Conservation (phyloP, 2,113 vertebrate species). For the Azemiops feae region DNA sequence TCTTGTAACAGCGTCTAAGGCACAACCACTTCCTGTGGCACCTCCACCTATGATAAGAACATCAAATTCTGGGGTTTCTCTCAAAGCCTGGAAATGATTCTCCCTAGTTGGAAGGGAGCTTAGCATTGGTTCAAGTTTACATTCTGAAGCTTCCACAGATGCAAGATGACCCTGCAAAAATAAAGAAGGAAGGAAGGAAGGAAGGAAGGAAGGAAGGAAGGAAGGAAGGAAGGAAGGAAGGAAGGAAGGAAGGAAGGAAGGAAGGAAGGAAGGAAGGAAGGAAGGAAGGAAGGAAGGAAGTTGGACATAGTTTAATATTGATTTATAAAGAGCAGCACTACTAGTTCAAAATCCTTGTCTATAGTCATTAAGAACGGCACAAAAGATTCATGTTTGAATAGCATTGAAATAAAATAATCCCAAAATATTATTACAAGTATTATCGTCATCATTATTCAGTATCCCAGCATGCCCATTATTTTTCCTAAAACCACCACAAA, state of each 20-base stretch:
- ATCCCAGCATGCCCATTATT: neutral
- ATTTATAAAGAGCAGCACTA: neutral
- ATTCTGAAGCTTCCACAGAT: conserved; percentile 78
- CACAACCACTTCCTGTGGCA: conserved; percentile 92
- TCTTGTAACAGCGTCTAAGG: conserved; percentile 90
- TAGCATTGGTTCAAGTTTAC: conserved; percentile 56
- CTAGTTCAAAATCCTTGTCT: neutral
- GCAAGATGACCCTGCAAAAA: conserved; percentile 73
- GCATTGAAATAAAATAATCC: neutral
- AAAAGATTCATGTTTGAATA: neutral
- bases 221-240: too few species aligned
- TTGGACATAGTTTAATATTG: neutral
- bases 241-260: too few species aligned
- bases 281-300: neutral
- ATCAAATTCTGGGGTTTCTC: conserved; percentile 79
- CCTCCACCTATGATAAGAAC: conserved; percentile 91
- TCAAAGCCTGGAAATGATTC: conserved; percentile 75
- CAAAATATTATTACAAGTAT: neutral
- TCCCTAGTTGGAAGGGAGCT: conserved; percentile 78
- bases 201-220: neutral
- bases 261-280: too few species aligned
- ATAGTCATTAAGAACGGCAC: neutral
- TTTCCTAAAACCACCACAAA: neutral
- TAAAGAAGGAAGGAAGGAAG: conserved; percentile 8
- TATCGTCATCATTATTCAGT: neutral